Base-by-base conservation (phyloP, 1,140 invertebrate species). In the Ceratosolen fusciceps region DNA sequence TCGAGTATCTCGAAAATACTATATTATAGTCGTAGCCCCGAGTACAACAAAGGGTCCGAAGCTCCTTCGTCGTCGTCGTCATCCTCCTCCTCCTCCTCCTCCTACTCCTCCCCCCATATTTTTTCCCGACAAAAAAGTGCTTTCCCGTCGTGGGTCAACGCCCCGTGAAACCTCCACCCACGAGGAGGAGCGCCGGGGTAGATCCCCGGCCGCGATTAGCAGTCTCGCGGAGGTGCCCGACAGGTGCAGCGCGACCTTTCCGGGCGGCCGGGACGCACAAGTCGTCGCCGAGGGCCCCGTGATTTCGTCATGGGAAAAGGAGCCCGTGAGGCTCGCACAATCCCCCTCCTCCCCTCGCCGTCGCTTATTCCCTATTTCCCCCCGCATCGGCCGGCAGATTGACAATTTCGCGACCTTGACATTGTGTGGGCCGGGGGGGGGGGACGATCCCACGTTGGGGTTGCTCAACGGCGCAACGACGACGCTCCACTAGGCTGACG, bases 191-290 rank as follows among this genome's bases (percentile, higher is more conserved):
- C 34, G 5, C 9, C 14, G 67, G 26, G 5, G 39, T 43, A 43
- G 39, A 43, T 43, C 39, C 12, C 49, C 9, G 21, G 5, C 19
- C 9, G 60, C n/a, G 65, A 79, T 77, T n/a, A 80, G 68, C 21
- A 73, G 73, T 54, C n/a, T 77, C 43, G 79, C 71, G 79, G 78
- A 68, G 77, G 72, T 75, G 65, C 39, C 78, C 82, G 80, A 79
- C 86, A 88, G 86, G 85, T 87, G 87, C 79, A 74, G 82, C 86
- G 87, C 86, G 87, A 84, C 86, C 87, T 87, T 87, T 83, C 49
- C 49, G 12, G 49, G 49, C 14, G 10, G 49, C 49, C 39, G 5
- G 5, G 5, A 7, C 39, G 39, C 39, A 43, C 39, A 43, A n/a
- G 39, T 12, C 5, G 39, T 84, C 86, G 84, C 76, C 84, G 80